phyloP scores from a whole-genome alignment of 1,140 invertebrate species.

The Nilaparvata lugens region DNA sequence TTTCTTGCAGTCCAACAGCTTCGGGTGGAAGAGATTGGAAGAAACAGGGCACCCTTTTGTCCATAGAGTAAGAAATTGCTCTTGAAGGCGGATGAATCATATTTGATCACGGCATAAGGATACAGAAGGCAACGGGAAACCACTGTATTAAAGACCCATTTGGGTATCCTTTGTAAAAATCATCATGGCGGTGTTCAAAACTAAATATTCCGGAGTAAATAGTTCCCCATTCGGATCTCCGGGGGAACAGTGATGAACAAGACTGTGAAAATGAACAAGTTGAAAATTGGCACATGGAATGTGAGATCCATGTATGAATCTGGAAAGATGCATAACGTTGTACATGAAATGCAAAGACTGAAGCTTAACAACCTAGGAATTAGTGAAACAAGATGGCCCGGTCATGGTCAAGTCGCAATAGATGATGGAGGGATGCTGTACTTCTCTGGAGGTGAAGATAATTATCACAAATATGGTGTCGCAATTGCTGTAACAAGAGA shows the following conservation, averaged over 20 bases:
- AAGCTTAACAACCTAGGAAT: slow-evolving; percentile 20
- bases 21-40: too few species aligned
- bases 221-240: slow-evolving; percentile 9
- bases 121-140: too few species aligned
- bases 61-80: too few species aligned
- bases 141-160: too few species aligned
- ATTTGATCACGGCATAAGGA: too few species aligned
- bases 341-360: slow-evolving; percentile 19
- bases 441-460: slow-evolving; percentile 12
- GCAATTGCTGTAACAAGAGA: slow-evolving; percentile 2
- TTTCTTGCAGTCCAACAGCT: too few species aligned
- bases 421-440: slow-evolving; percentile 9
- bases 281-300: slow-evolving; percentile 23
- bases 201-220: slow-evolving; percentile 13
- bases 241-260: slow-evolving; percentile 4
- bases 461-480: slow-evolving; percentile 8
- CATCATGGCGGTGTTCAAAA: neutral
- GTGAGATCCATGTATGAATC: slow-evolving; percentile 18
- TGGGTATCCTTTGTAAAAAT: neutral
- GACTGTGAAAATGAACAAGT: slow-evolving; percentile 1
- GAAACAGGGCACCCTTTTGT: too few species aligned
- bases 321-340: slow-evolving; percentile 21
- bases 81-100: too few species aligned
- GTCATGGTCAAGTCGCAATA: slow-evolving; percentile 2
- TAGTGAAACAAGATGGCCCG: slow-evolving; percentile 23